Percentiles rank a stretch among this genome's conserved stretches.
These are phyloP conservation scores for Melangyna quadrimaculata DNA, from an alignment of 2,888 invertebrate genomes.

Conservation along the genomic window DNA sequence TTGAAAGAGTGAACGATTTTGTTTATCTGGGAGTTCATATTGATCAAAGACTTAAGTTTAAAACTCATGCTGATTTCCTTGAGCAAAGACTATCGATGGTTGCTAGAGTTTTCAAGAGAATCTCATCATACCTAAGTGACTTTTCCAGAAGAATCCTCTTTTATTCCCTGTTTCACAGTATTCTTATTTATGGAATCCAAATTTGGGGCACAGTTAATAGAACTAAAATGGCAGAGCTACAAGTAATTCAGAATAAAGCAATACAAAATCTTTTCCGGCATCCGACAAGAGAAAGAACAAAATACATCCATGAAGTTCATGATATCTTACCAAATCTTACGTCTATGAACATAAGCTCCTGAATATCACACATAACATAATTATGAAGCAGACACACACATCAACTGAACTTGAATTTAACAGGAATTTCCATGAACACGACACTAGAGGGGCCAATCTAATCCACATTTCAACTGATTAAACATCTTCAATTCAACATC, in stretches of 20 bases:
- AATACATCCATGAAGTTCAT: neutral
- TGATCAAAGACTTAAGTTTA: neutral
- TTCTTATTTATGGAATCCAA: no score
- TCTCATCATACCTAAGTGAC: neutral
- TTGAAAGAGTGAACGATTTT: neutral
- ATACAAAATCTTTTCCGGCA: neutral
- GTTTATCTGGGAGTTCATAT: neutral
- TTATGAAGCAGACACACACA: neutral
- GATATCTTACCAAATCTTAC: neutral
- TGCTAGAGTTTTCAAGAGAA: neutral
- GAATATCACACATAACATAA: neutral
- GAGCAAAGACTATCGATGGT: neutral
- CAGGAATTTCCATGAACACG: neutral
- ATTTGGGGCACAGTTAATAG: no score
- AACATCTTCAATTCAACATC: no score
- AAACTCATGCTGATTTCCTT: no score
- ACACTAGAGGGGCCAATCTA: neutral
- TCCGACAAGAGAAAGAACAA: neutral
- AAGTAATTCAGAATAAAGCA: neutral
- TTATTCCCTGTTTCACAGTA: neutral
- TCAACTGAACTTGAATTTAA: neutral
- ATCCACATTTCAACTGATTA: neutral
- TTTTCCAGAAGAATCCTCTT: neutral
- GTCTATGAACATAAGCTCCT: neutral
- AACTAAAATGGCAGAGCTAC: no score